Conservation (phyloP, 2,113 vertebrate species). For the Desmodus rotundus region DNA sequence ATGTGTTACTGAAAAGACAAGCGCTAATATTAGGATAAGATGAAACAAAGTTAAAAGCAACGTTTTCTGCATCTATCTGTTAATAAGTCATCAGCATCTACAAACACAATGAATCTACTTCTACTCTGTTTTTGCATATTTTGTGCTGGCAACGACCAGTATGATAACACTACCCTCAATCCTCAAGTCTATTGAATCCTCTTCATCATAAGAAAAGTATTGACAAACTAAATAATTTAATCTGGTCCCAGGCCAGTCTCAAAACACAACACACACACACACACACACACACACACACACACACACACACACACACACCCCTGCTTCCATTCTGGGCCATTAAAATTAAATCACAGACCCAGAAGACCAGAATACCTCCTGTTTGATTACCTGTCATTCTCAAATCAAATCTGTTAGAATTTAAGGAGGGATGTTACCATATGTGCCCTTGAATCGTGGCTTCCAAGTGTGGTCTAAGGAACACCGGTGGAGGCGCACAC, state of each 20-base stretch:
- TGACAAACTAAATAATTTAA: background rate
- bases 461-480: background rate
- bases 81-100: background rate
- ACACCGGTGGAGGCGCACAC: background rate
- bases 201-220: background rate
- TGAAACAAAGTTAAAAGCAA: background rate
- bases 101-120: background rate
- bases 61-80: background rate
- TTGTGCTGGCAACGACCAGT: background rate
- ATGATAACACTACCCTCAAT: background rate
- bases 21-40: background rate
- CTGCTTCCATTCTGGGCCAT: background rate
- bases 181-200: background rate
- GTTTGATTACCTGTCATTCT: background rate
- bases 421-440: background rate
- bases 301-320: background rate
- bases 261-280: background rate
- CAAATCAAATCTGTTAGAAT: slow-evolving; percentile 32
- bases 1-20: background rate
- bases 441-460: background rate
- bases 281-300: too few relatives aligned
- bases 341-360: slow-evolving; percentile 7
- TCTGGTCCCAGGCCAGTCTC: background rate
- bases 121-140: background rate
- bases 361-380: background rate